These are phyloP conservation scores for Charanyca ferruginea DNA, from an alignment of 2,888 invertebrate genomes.

Conservation along the genomic window DNA sequence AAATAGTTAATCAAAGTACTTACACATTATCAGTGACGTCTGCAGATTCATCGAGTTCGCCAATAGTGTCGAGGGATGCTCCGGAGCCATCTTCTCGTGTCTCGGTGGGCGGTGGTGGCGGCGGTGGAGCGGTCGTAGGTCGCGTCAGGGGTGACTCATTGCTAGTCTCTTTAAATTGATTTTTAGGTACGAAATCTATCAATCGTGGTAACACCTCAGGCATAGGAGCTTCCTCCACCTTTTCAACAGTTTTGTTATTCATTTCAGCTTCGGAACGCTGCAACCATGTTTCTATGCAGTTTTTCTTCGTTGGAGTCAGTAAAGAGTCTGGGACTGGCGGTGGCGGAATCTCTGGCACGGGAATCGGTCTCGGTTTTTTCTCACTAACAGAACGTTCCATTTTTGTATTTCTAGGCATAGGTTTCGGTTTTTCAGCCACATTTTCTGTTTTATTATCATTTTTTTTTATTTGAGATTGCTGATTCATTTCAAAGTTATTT, in stretches of 20 bases:
- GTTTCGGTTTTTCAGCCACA: constrained; percentile 88
- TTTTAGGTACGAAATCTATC: constrained; percentile 94
- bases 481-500: constrained; percentile 70
- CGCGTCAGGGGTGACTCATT: constrained; percentile 76
- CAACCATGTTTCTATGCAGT: constrained; percentile 88
- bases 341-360: constrained; percentile 77
- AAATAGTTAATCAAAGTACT: constrained; percentile 68
- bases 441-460: constrained; percentile 77
- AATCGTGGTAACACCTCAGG: constrained; percentile 92
- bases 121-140: constrained; percentile 83
- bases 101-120: constrained; percentile 84
- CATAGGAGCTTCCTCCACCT: constrained; percentile 80
- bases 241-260: constrained; percentile 83
- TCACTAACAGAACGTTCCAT: constrained; percentile 83
- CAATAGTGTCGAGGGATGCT: constrained; percentile 93
- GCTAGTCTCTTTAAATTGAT: constrained; percentile 83
- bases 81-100: constrained; percentile 90
- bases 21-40: constrained; percentile 85
- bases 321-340: constrained; percentile 81
- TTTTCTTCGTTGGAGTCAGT: constrained; percentile 87
- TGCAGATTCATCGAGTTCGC: constrained; percentile 92
- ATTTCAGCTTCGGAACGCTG: constrained; percentile 88
- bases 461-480: constrained; percentile 66
- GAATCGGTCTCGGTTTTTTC: constrained; percentile 80
- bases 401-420: constrained; percentile 90